A percentile compares a stretch with the other conserved stretches of the same genome.
Conservation (phyloP, 2,113 vertebrate species). For the Seriola rivoliana region DNA sequence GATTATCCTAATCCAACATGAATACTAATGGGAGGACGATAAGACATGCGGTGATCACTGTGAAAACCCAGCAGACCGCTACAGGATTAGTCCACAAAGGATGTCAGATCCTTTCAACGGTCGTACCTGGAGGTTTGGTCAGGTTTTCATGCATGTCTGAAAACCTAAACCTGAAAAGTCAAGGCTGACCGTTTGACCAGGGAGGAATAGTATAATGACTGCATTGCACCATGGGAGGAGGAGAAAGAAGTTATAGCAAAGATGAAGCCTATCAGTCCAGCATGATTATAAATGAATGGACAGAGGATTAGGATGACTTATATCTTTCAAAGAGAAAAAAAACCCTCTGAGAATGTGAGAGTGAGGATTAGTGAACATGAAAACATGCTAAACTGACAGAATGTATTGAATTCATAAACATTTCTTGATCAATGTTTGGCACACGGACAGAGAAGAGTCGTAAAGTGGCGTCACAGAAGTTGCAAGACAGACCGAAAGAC, state of each 20-base stretch:
- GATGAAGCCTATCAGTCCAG: not conserved
- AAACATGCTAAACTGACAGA: not conserved
- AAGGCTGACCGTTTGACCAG: not conserved
- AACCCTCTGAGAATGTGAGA: not conserved
- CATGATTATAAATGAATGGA: not conserved
- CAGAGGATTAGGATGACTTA: not conserved
- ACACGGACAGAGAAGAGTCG: not conserved
- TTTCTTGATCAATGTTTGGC: not conserved
- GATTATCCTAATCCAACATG: slow-evolving; percentile 43
- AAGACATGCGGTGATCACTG: slow-evolving; percentile 3
- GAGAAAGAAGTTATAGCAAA: not conserved
- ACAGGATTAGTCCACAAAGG: slow-evolving; percentile 18
- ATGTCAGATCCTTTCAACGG: not conserved
- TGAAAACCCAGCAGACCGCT: not conserved
- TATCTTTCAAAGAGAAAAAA: not conserved
- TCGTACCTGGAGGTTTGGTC: not conserved
- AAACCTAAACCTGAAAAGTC: not conserved
- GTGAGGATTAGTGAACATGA: not conserved
- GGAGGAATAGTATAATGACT: not conserved
- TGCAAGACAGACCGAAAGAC: not conserved
- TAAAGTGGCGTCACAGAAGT: not conserved
- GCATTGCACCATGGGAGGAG: not conserved
- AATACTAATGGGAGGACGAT: slow-evolving; percentile 19
- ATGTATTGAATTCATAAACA: not conserved
- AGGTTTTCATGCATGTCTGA: not conserved